Evolutionary conservation across 2,797 vertebrate species (phyloP).

Genomic region (Echeneis naucrates): DNA sequence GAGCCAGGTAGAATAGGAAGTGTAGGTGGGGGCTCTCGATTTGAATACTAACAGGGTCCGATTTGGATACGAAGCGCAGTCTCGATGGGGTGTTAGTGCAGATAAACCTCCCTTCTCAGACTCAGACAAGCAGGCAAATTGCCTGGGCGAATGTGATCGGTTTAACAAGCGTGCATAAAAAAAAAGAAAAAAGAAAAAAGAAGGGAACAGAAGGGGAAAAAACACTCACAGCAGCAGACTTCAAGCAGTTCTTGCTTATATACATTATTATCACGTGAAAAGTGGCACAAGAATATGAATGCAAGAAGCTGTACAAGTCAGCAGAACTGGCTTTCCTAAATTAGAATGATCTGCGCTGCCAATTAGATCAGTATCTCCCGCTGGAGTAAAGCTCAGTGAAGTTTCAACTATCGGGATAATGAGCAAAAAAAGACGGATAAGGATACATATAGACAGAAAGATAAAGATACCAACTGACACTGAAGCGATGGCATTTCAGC

Average conservation of each 20-base stretch:
- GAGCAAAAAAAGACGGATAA: constrained; percentile 60
- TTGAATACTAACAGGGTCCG: constrained; percentile 75
- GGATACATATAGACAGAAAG: constrained; percentile 52
- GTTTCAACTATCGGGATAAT: constrained; percentile 71
- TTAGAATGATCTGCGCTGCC: constrained; percentile 72
- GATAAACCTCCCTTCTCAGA: constrained; percentile 78
- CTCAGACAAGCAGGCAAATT: constrained; percentile 82
- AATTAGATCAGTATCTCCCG: constrained; percentile 74
- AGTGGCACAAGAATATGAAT: constrained; percentile 32
- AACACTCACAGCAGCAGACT: constrained; percentile 45
- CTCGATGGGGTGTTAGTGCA: constrained; percentile 70
- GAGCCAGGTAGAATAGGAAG: constrained; percentile 43
- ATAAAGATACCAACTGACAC: constrained; percentile 59
- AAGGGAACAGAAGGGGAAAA: constrained; percentile 1
- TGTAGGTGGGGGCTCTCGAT: constrained; percentile 60
- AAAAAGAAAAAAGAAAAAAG: background rate
- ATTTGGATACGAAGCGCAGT: constrained; percentile 63
- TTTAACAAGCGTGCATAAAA: constrained; percentile 62
- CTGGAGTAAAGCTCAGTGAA: constrained; percentile 56
- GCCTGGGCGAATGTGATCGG: constrained; percentile 78
- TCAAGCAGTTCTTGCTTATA: constrained; percentile 56
- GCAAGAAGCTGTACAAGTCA: constrained; percentile 40
- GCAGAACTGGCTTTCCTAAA: constrained; percentile 56
- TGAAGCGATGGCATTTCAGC: constrained; percentile 33
- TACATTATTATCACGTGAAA: constrained; percentile 71